These are phyloP conservation scores for Gobio occitaniae DNA, from an alignment of 2,797 vertebrate genomes.

Conservation along the genomic window DNA sequence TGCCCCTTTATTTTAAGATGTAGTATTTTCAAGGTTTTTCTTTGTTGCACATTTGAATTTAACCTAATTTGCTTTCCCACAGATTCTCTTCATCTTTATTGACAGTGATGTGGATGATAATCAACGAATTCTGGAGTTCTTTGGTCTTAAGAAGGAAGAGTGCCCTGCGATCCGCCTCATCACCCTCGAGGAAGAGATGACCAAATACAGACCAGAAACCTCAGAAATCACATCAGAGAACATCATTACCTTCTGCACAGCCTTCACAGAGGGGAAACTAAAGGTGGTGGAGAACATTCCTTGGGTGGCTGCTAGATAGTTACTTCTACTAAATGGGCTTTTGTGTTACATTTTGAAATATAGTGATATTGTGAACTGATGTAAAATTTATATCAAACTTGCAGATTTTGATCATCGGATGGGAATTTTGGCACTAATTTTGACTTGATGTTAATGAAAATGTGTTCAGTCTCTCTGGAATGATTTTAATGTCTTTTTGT, in stretches of 20 bases:
- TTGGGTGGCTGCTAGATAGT: not conserved
- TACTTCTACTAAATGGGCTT: not conserved
- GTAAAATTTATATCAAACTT: not conserved
- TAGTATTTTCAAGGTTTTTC: too few species aligned
- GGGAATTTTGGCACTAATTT: not conserved
- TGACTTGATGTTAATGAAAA: not conserved
- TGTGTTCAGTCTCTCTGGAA: not conserved
- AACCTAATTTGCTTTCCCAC: conserved; percentile 29
- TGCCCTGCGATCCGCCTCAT: conserved; percentile 96
- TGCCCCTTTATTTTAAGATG: not conserved
- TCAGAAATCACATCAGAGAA: conserved; percentile 87
- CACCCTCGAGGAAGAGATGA: conserved; percentile 98
- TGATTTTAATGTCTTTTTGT: conserved; percentile 9
- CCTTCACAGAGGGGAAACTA: conserved; percentile 92
- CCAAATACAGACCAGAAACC: conserved; percentile 92
- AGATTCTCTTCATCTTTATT: conserved; percentile 99
- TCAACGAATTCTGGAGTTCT: conserved; percentile 98
- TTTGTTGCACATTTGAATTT: not conserved
- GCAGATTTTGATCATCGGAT: not conserved
- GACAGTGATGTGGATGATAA: conserved; percentile 95
- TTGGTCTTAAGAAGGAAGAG: conserved; percentile 96
- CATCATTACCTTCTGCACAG: conserved; percentile 87
- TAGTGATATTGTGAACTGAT: not conserved
- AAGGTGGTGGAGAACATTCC: conserved; percentile 78
- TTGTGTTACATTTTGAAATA: not conserved